Evolutionary conservation across 1,140 invertebrate genomes (phyloP), one percentile per base, ranked within the genome.

Genomic region (Eumaeus atala): DNA sequence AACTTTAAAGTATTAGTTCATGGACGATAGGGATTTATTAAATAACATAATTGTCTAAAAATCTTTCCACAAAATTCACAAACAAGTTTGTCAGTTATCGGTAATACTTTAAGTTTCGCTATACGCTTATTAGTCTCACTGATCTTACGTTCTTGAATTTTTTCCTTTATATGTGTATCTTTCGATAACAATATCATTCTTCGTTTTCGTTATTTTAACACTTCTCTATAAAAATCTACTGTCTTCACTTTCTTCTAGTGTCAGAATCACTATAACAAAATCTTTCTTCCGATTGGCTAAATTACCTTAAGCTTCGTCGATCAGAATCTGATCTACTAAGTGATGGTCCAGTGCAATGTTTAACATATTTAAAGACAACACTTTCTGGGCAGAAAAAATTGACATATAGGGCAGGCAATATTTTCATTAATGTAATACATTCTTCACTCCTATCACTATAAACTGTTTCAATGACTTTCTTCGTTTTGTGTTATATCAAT

Each of bases 341-440:
- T 4, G 84, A 87, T 10, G 79, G 80, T 1, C 85, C 87, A 1
- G 82, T 80, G 54, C 87, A 88, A 71, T 88, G 87, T 61, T 88
- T 88, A 1, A 87, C 87, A 59, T 88, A 86, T 72, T 88, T 88
- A 58, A 87, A 84, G 21, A 88, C 77, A 34, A 88, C 86, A 67
- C 87, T 87, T 64, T 87, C 78, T 40, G 84, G 82, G 51, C 87
- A 67, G 58, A 88, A 88, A 11, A 86, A 60, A 70, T 88, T 74
- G 79, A 53, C 87, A 88, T 54, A 88, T 87, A 21, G 87, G 87
- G 58, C 87, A 88, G 17, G 86, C 72, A 38, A 87, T 87, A 54
- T 85, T 84, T 67, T 87, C 79, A 62, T 86, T 84, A 38, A 84
- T 84, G 71, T 76, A 16, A 82, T 61, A 21, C 77, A 70, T 64